A percentile compares a stretch with the other conserved stretches of the same genome.
Evolutionary conservation across 2,113 vertebrate species (phyloP).

Genomic region (Paraplagusia blochii): DNA sequence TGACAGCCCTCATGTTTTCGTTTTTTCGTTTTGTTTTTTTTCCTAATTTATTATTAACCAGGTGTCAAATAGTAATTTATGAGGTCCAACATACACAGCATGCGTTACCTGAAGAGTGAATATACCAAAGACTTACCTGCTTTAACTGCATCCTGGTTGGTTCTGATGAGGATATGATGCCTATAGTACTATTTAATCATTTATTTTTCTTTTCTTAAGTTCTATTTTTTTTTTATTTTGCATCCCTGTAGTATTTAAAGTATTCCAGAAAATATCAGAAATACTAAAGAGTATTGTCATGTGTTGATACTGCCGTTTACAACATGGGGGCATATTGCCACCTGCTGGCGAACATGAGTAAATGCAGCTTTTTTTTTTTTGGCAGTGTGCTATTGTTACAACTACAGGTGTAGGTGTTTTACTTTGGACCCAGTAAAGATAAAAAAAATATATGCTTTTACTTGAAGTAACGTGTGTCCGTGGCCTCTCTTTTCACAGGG

Average conservation of each 20-base stretch:
- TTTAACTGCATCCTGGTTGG: slow-evolving; percentile 25
- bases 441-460: slow-evolving; percentile 31
- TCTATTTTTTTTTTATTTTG: no score
- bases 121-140: slow-evolving; percentile 28
- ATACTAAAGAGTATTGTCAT: slow-evolving; percentile 26
- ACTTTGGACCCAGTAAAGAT: slow-evolving; percentile 46
- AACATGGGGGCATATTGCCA: slow-evolving; percentile 67
- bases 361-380: slow-evolving; percentile 58
- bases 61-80: slow-evolving; percentile 73
- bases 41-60: slow-evolving; percentile 67
- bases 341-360: slow-evolving; percentile 66
- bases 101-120: slow-evolving; percentile 48
- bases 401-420: slow-evolving; percentile 38
- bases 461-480: slow-evolving; percentile 28
- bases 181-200: no score
- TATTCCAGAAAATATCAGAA: no score
- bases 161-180: slow-evolving; percentile 12
- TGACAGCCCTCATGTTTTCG: slow-evolving; percentile 13
- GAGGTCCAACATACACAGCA: slow-evolving; percentile 69
- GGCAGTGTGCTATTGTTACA: slow-evolving; percentile 46
- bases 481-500: slow-evolving; percentile 78
- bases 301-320: slow-evolving; percentile 47
- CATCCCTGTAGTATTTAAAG: no score
- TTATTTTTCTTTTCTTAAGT: no score
- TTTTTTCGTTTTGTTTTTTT: slow-evolving; percentile 22